These are phyloP conservation scores for Trachelus iudaicus DNA, from an alignment of 2,888 invertebrate genomes.

Conservation along the genomic window DNA sequence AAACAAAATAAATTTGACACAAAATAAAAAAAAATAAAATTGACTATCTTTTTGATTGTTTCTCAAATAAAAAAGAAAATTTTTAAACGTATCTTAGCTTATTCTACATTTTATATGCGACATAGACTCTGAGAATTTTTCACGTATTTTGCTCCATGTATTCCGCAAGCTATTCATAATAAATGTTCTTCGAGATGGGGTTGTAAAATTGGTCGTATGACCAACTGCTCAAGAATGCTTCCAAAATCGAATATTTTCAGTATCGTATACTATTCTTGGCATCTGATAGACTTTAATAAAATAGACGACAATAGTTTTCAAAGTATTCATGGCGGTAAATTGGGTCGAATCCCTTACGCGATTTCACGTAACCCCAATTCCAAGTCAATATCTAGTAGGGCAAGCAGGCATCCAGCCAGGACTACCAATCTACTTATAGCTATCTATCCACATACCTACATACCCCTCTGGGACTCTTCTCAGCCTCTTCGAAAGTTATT, in stretches of 20 bases:
- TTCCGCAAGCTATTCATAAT: neutral
- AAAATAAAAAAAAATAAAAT: no score
- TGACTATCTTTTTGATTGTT: no score
- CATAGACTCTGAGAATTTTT: neutral
- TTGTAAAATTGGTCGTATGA: neutral
- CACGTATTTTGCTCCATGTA: neutral
- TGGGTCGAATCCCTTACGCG: neutral
- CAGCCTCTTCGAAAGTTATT: neutral
- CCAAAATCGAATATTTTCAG: neutral
- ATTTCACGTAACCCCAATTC: neutral
- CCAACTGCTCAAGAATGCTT: neutral
- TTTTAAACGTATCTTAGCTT: no score
- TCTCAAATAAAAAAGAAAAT: no score
- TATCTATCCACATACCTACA: neutral
- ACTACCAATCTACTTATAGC: neutral
- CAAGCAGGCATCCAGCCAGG: neutral
- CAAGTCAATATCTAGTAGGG: neutral
- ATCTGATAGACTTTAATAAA: neutral
- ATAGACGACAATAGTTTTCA: neutral
- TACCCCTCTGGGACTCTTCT: neutral
- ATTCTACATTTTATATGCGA: neutral
- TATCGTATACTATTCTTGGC: neutral
- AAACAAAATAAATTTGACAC: no score
- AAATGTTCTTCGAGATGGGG: neutral
- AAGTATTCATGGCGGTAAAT: neutral